These are phyloP conservation scores for Leptura quadrifasciata DNA, from an alignment of 2,888 invertebrate species.

Conservation along the genomic window DNA sequence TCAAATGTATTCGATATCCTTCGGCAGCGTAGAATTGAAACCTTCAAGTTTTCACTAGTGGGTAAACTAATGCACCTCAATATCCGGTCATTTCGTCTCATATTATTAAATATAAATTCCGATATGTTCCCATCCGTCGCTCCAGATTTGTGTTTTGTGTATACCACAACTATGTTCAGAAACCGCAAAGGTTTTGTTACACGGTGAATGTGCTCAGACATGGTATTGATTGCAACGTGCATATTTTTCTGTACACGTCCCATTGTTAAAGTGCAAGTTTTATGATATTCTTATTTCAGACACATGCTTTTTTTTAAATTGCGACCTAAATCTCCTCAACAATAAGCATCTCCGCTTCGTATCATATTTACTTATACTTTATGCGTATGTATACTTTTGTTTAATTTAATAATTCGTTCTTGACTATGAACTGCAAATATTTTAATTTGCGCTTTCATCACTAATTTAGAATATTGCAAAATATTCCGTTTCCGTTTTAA, in stretches of 20 bases:
- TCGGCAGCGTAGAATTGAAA: too few relatives aligned
- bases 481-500: conserved; percentile 1
- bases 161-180: conserved; percentile 41
- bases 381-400: too few relatives aligned
- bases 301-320: too few relatives aligned
- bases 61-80: conserved; percentile 30
- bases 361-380: too few relatives aligned
- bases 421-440: too few relatives aligned
- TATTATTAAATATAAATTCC: conserved; percentile 33
- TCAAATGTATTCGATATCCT: too few relatives aligned
- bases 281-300: too few relatives aligned
- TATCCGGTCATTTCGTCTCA: conserved; percentile 43
- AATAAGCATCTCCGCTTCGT: too few relatives aligned
- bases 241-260: conserved; percentile 8
- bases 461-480: background rate
- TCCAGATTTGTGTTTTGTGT: conserved; percentile 26
- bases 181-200: conserved; percentile 49
- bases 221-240: conserved; percentile 37
- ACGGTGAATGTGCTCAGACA: conserved; percentile 28
- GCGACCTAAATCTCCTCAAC: too few relatives aligned
- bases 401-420: too few relatives aligned
- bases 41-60: too few relatives aligned
- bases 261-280: too few relatives aligned
- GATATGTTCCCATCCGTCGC: conserved; percentile 38
- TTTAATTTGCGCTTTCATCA: background rate